Percentiles rank a stretch among this genome's conserved stretches.
Evolutionary conservation across 2,797 vertebrate species (phyloP).

Genomic region (Vipera ursinii): DNA sequence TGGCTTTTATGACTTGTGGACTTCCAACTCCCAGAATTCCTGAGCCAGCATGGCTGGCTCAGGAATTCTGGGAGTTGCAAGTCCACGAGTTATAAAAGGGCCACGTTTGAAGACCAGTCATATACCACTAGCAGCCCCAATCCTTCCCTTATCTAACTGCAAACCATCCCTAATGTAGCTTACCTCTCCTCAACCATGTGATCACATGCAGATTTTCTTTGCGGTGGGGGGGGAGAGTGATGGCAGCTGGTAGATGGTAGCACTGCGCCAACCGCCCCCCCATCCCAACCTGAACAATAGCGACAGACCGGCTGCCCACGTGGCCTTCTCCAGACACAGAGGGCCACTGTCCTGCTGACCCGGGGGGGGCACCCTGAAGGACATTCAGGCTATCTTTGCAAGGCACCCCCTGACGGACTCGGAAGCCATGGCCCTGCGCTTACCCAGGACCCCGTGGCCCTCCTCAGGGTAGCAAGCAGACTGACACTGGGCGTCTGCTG

Average conservation of each 20-base stretch:
- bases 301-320: neutral
- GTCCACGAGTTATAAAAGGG: too few species aligned
- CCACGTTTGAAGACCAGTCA: too few species aligned
- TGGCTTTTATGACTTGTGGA: too few species aligned
- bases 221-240: neutral
- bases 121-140: neutral
- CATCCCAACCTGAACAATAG: neutral
- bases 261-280: neutral
- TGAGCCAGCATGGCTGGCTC: too few species aligned
- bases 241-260: neutral
- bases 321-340: neutral
- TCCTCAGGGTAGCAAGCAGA: neutral
- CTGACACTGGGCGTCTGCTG: too few species aligned
- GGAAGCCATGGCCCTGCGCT: accelerated
- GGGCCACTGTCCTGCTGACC: neutral
- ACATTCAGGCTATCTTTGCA: neutral
- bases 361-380: neutral
- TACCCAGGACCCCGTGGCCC: neutral
- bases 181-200: neutral
- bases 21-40: too few species aligned
- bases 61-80: too few species aligned
- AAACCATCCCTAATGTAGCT: neutral
- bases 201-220: neutral
- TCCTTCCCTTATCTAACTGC: neutral
- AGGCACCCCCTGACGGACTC: accelerated